A percentile compares a stretch with the other conserved stretches of the same genome.
Evolutionary conservation across 2,888 invertebrate genomes (phyloP).

Genomic region (Nomada fabriciana): DNA sequence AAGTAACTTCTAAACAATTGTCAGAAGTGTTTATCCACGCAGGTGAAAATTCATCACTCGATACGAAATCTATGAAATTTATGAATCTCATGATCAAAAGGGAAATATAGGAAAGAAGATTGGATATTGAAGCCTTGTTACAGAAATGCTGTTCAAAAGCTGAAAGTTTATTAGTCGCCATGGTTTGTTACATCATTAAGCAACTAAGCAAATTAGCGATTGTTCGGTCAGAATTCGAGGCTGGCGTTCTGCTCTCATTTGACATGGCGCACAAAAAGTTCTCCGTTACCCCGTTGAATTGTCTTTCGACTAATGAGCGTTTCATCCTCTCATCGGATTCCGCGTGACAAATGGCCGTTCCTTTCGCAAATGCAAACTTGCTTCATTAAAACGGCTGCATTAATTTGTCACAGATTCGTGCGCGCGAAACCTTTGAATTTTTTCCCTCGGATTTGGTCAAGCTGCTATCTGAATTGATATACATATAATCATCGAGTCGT

Average conservation of each 20-base stretch:
- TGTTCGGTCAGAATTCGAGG: conserved; percentile 27
- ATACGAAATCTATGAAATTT: too few relatives aligned
- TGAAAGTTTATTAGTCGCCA: conserved; percentile 5
- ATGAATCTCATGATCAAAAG: too few relatives aligned
- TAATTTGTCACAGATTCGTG: conserved; percentile 34
- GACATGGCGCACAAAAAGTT: conserved; percentile 27
- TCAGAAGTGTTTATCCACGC: too few relatives aligned
- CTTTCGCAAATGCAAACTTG: conserved; percentile 34
- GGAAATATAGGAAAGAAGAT: not conserved
- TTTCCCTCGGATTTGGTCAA: not conserved
- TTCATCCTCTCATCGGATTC: conserved; percentile 47
- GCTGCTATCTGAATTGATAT: not conserved
- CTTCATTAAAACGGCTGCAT: conserved; percentile 38
- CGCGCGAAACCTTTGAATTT: conserved; percentile 5
- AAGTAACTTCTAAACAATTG: too few relatives aligned
- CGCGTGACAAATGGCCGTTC: conserved; percentile 35
- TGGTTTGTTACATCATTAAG: conserved; percentile 4
- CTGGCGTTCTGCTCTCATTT: conserved; percentile 25
- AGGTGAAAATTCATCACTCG: too few relatives aligned
- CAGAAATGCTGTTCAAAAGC: too few relatives aligned
- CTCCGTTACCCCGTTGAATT: conserved; percentile 16
- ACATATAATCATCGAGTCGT: not conserved
- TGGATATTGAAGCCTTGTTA: not conserved
- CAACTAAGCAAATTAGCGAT: conserved; percentile 46
- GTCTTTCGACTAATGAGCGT: conserved; percentile 56